phyloP scores from a whole-genome alignment of 2,797 vertebrate species.

The Yasuhikotakia modesta region DNA sequence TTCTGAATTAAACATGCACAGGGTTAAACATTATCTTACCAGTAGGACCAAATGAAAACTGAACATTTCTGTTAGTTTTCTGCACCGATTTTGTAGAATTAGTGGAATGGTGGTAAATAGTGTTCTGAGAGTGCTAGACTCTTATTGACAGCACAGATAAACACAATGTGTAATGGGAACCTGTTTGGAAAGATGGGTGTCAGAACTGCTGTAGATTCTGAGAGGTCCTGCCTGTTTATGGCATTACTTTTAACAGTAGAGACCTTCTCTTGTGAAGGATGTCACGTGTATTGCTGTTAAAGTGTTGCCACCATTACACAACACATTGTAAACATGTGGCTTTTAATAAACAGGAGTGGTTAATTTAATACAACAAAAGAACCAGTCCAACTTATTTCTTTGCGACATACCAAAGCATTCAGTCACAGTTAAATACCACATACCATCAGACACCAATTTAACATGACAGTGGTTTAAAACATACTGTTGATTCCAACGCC shows the following conservation, averaged over 20 bases:
- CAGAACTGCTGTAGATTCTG: too few species aligned
- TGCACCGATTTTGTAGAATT: too few species aligned
- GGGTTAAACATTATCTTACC: neutral
- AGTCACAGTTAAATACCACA: neutral
- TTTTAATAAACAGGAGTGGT: constrained; percentile 30
- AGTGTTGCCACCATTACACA: constrained; percentile 1
- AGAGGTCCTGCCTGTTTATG: too few species aligned
- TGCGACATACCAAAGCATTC: neutral
- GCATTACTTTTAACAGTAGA: neutral
- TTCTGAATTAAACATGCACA: too few species aligned
- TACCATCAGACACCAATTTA: neutral
- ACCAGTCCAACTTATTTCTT: constrained; percentile 9
- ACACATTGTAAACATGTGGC: constrained; percentile 24
- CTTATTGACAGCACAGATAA: too few species aligned
- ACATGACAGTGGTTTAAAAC: neutral
- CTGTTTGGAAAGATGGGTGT: too few species aligned
- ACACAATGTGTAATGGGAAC: too few species aligned
- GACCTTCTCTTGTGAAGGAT: constrained; percentile 4
- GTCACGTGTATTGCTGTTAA: constrained; percentile 8
- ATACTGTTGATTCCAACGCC: neutral
- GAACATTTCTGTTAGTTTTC: too few species aligned
- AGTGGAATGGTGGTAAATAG: too few species aligned
- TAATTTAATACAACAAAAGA: constrained; percentile 7
- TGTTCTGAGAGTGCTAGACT: too few species aligned
- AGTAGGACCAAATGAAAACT: too few species aligned